phyloP scores from a whole-genome alignment of 2,888 invertebrate genomes.

The Coenonympha glycerion region DNA sequence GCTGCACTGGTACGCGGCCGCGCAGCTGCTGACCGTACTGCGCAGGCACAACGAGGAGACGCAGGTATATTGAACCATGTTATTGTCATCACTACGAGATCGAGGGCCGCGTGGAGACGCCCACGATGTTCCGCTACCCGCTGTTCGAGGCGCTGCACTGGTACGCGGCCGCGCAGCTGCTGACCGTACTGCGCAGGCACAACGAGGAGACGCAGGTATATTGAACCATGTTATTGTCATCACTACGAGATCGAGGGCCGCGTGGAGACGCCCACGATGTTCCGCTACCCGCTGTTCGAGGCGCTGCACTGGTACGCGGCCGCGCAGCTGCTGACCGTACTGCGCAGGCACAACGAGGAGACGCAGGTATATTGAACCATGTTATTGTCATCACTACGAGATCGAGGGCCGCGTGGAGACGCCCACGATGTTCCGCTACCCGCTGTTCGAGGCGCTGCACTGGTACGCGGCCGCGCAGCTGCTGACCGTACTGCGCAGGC shows the following conservation, averaged over 20 bases:
- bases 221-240: too few relatives aligned
- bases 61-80: conserved; percentile 55
- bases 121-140: conserved; percentile 89
- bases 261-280: conserved; percentile 87
- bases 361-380: conserved; percentile 66
- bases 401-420: conserved; percentile 89
- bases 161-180: conserved; percentile 87
- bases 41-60: conserved; percentile 79
- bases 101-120: conserved; percentile 87
- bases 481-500: conserved; percentile 79
- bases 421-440: conserved; percentile 88
- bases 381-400: too few relatives aligned
- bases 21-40: conserved; percentile 81
- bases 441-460: conserved; percentile 89
- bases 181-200: conserved; percentile 80
- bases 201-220: conserved; percentile 77
- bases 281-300: conserved; percentile 91
- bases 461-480: conserved; percentile 91
- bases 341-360: conserved; percentile 80
- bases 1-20: conserved; percentile 92
- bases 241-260: conserved; percentile 90
- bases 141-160: conserved; percentile 91
- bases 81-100: too few relatives aligned
- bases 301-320: conserved; percentile 93
- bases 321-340: conserved; percentile 80